A percentile compares a stretch with the other conserved stretches of the same genome.
Evolutionary conservation across 2,797 vertebrate species (phyloP).

Genomic region (Apodemus agrarius): DNA sequence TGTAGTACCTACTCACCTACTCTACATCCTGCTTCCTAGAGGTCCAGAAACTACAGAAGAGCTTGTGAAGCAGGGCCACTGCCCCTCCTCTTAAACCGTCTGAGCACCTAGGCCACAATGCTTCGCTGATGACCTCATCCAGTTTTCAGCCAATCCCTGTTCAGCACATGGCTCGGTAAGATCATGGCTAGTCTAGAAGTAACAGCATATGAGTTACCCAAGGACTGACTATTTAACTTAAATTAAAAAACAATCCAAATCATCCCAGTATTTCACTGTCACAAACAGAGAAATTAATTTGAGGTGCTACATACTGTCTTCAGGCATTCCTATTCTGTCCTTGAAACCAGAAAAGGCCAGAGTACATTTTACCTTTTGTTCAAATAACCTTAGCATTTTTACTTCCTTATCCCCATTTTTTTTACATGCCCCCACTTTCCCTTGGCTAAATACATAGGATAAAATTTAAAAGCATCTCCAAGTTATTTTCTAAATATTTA

Average conservation of each 20-base stretch:
- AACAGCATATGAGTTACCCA: conserved; percentile 20
- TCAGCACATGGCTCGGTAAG: conserved; percentile 9
- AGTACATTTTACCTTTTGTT: conserved; percentile 34
- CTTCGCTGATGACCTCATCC: conserved; percentile 61
- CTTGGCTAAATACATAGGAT: conserved; percentile 44
- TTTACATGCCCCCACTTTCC: not conserved
- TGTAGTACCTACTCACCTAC: not conserved
- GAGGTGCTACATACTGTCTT: conserved; percentile 38
- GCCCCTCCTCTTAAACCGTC: not conserved
- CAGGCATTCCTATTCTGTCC: conserved; percentile 16
- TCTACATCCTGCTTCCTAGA: conserved; percentile 54
- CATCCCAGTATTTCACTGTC: conserved; percentile 25
- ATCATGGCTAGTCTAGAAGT: not conserved
- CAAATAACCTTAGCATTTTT: conserved; percentile 61
- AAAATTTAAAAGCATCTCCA: conserved; percentile 57
- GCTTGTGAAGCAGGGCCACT: conserved; percentile 1
- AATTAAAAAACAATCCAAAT: conserved; percentile 38
- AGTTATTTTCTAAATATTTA: conserved; percentile 57
- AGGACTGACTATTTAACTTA: conserved; percentile 23
- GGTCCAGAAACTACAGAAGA: conserved; percentile 58
- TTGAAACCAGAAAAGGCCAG: conserved; percentile 26
- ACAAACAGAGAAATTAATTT: conserved; percentile 54
- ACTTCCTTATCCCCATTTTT: not conserved
- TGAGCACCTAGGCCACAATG: conserved; percentile 58
- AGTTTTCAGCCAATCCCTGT: conserved; percentile 55